These are phyloP conservation scores for Phyllostomus hastatus DNA, from an alignment of 2,113 vertebrate genomes.

Conservation along the genomic window DNA sequence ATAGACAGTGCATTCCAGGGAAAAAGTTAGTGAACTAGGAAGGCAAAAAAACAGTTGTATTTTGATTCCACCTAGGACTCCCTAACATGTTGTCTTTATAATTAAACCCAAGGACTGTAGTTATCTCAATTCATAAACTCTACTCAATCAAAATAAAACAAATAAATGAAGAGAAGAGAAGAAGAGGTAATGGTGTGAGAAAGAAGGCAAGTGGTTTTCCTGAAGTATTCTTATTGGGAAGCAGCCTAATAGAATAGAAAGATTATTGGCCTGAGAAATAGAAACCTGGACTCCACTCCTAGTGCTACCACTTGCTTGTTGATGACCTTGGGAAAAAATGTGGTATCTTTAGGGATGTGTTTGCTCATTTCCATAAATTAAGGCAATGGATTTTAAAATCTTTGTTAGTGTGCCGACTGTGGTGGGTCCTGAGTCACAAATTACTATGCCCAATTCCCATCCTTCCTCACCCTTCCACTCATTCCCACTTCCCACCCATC, in stretches of 20 bases:
- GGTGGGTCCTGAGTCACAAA: background rate
- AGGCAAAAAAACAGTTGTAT: background rate
- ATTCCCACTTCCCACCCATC: background rate
- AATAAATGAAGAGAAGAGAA: background rate
- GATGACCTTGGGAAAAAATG: background rate
- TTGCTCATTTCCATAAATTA: slow-evolving; percentile 8
- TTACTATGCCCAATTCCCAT: background rate
- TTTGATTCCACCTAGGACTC: background rate
- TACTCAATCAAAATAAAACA: background rate
- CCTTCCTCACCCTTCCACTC: background rate
- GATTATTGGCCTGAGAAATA: background rate
- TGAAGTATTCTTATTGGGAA: background rate
- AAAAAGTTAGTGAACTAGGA: background rate
- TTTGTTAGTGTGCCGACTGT: background rate
- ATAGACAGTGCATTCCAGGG: background rate
- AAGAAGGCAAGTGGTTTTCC: background rate
- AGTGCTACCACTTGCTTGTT: background rate
- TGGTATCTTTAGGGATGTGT: background rate
- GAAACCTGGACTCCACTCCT: background rate
- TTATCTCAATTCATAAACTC: background rate
- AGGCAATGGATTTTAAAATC: background rate
- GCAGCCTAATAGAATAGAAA: background rate
- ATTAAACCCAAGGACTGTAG: background rate
- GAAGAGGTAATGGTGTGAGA: background rate
- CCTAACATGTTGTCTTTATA: background rate